Evolutionary conservation across 2,888 invertebrate genomes (phyloP).

Genomic region (Aromia moschata): DNA sequence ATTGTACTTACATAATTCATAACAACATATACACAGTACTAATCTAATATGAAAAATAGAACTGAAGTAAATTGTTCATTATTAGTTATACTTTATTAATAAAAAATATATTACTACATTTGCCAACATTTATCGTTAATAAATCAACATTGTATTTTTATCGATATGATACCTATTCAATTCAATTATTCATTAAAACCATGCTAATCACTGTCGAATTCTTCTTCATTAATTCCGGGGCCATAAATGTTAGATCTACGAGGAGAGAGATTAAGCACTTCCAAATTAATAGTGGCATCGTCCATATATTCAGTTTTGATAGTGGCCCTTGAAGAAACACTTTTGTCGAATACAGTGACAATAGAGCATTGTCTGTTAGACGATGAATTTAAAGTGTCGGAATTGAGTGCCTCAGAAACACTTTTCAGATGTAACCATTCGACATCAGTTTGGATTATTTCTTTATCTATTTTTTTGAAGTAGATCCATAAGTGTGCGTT

Average conservation of each 20-base stretch:
- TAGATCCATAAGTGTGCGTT: slow-evolving; percentile 37
- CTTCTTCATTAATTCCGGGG: slow-evolving; percentile 32
- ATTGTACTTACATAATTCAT: too few species aligned
- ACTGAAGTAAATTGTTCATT: too few species aligned
- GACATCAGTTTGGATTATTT: slow-evolving; percentile 49
- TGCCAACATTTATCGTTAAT: too few species aligned
- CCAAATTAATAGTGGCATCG: slow-evolving; percentile 9
- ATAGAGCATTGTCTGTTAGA: background rate
- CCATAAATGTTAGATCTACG: background rate
- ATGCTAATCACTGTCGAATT: slow-evolving; percentile 45
- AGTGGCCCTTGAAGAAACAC: slow-evolving; percentile 2
- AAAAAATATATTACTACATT: too few species aligned
- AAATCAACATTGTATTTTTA: too few species aligned
- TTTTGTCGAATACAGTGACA: background rate
- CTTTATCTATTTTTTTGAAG: slow-evolving; percentile 47
- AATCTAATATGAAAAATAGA: too few species aligned
- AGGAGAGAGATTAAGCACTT: slow-evolving; percentile 3
- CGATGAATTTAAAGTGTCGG: background rate
- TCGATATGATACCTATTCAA: too few species aligned
- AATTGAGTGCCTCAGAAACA: slow-evolving; percentile 26
- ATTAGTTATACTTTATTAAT: too few species aligned
- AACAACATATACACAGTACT: too few species aligned
- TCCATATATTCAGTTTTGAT: slow-evolving; percentile 15
- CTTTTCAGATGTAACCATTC: slow-evolving; percentile 51
- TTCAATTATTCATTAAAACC: too few species aligned